A percentile compares a stretch with the other conserved stretches of the same genome.
Evolutionary conservation across 2,888 invertebrate species (phyloP).

Genomic region (Hypomecis atomaria): DNA sequence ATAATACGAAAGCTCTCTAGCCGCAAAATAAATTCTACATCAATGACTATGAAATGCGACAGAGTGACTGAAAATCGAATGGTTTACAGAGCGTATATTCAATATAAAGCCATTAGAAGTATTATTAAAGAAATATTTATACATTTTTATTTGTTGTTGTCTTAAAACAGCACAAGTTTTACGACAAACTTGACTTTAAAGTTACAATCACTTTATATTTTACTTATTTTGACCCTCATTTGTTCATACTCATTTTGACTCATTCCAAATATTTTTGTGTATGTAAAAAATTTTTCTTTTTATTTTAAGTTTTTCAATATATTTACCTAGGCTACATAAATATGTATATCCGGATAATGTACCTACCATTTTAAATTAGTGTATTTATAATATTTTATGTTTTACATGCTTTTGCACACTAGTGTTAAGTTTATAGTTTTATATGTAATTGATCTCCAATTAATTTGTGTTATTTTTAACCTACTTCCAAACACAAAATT

Average conservation of each 20-base stretch:
- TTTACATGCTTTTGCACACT: conserved; percentile 1
- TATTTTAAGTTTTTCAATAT: neutral
- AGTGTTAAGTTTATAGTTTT: neutral
- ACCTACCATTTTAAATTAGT: neutral
- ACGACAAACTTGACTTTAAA: neutral
- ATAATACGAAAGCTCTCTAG: too few relatives aligned
- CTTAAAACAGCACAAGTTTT: neutral
- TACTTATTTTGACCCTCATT: neutral
- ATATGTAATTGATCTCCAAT: conserved; percentile 2
- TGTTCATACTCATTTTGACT: neutral
- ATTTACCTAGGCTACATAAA: too few relatives aligned
- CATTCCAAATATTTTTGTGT: neutral
- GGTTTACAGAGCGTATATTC: too few relatives aligned
- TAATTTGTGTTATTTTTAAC: neutral
- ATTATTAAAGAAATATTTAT: too few relatives aligned
- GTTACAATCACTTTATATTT: neutral
- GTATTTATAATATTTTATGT: neutral
- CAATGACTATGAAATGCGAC: too few relatives aligned
- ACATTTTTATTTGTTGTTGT: too few relatives aligned
- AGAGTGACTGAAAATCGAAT: too few relatives aligned
- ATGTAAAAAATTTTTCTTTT: neutral
- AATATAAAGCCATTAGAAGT: too few relatives aligned
- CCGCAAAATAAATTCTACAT: too few relatives aligned
- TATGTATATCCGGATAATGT: neutral
- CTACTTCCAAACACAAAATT: too few relatives aligned